Evolutionary conservation across 1,140 invertebrate genomes (phyloP), one percentile per base, ranked within the genome.

Genomic region (Hypsibius dujardini): DNA sequence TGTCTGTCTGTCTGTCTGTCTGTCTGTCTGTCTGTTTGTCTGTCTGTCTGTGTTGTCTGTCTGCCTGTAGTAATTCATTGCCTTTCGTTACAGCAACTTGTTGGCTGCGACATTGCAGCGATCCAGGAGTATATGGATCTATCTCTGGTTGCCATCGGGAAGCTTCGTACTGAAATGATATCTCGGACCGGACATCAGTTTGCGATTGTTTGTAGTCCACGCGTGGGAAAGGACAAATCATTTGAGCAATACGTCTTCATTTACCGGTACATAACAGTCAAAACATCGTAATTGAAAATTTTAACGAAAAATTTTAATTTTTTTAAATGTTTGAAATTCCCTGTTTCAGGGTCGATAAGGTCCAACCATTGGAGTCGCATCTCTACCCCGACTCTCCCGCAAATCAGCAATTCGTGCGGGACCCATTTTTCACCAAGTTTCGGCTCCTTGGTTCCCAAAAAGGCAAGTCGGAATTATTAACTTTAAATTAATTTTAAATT

Each of bases 391-490:
- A 56, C n/a, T 7, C 7, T 56, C 50, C 50, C 7, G 50, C n/a
- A 7, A 56, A n/a, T 56, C 7, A 56, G n/a, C 50, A 12, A 56
- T 56, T 56, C 50, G 7, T n/a, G 7, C 50, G 50, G 50, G 50
- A 56, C 7, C 50, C 50, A 7, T 56, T 56, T n/a, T 56, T 56
- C 50, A 56, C 50, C 50, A 56, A 67, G 42, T 67, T 67, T 42
- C 7, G 3, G 12, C 12, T 67, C 12, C 7, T 67, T 42, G 7
- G 7, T 42, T 42, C 3, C 7, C 62, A 3, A 7, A 15, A 12
- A 15, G 45, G 62, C 7, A 45, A 67, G 12, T 12, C 7, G 62
- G 42, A 67, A 67, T 56, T 56, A 56, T 12, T 56, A 12, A 12
- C 7, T 56, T 56, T 56, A 0, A 12, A 56, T 7, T 12, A 56